Conservation (phyloP, 2,113 vertebrate genomes). For the Seriola quinqueradiata region DNA sequence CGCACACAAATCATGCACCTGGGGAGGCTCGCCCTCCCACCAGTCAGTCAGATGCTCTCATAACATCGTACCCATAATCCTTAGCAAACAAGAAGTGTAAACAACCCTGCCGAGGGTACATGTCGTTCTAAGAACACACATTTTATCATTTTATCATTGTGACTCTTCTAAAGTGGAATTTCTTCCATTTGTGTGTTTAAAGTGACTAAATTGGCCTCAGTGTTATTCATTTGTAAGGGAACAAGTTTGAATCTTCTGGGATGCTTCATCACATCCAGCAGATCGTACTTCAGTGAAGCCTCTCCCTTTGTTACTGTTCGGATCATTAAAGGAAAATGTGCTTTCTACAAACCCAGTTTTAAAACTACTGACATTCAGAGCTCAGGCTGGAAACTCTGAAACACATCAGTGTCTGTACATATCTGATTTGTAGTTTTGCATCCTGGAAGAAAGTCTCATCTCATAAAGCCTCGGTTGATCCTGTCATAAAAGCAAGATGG, state of each 20-base stretch:
- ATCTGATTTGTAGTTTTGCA: background rate
- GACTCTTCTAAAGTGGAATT: background rate
- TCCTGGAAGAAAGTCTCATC: too few species aligned
- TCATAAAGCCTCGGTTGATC: background rate
- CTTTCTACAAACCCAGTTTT: constrained; percentile 1
- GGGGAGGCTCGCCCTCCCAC: constrained; percentile 61
- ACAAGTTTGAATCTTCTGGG: background rate
- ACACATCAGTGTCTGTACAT: background rate
- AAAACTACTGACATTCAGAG: background rate
- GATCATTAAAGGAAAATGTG: background rate
- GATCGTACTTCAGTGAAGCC: background rate
- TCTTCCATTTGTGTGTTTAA: background rate
- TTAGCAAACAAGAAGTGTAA: constrained; percentile 54
- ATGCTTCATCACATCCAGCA: background rate
- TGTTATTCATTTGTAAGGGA: background rate
- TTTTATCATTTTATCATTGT: background rate
- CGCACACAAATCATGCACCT: constrained; percentile 33
- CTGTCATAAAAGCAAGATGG: background rate
- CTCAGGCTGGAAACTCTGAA: constrained; percentile 9
- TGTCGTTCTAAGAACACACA: constrained; percentile 8
- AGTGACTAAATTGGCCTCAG: background rate
- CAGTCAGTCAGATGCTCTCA: constrained; percentile 70
- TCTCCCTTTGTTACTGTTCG: background rate
- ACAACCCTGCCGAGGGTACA: constrained; percentile 9
- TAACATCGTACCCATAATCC: constrained; percentile 64